Conservation (phyloP, 1,140 invertebrate species). For the Zaprionus inermis region DNA sequence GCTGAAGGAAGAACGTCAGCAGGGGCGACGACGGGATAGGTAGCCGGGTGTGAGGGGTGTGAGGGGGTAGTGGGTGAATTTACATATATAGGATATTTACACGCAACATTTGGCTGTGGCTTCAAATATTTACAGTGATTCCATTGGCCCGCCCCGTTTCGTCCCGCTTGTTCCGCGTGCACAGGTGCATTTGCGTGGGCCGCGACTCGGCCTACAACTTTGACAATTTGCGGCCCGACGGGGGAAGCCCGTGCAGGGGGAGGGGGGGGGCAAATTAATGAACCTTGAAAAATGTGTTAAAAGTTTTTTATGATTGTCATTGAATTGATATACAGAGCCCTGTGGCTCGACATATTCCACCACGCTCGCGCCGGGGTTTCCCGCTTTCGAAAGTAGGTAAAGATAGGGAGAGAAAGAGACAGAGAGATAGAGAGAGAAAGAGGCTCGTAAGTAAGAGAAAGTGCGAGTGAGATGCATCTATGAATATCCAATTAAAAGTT, state of each 20-base stretch:
- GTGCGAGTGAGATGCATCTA: not conserved
- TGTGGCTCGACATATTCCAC: not conserved
- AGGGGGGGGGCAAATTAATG: slow-evolving; percentile 65
- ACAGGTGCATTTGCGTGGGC: slow-evolving; percentile 46
- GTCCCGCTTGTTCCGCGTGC: not conserved
- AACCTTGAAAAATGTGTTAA: slow-evolving; percentile 83
- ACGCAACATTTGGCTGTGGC: slow-evolving; percentile 77
- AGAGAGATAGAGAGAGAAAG: not conserved
- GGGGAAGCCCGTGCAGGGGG: not conserved
- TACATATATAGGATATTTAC: slow-evolving; percentile 74
- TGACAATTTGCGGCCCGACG: slow-evolving; percentile 25
- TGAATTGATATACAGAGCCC: slow-evolving; percentile 39
- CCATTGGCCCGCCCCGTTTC: not conserved
- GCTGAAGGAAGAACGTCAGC: not conserved
- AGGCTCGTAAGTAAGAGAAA: not conserved
- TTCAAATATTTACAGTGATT: slow-evolving; percentile 83
- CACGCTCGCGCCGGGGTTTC: not conserved
- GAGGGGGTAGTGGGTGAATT: slow-evolving; percentile 43
- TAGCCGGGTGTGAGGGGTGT: not conserved
- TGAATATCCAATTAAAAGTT: slow-evolving; percentile 43
- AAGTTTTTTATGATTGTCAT: slow-evolving; percentile 70
- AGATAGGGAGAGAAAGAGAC: not conserved
- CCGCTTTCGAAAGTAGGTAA: slow-evolving; percentile 15
- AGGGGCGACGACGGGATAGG: not conserved
- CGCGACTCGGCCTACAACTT: slow-evolving; percentile 16